Evolutionary conservation across 2,113 vertebrate genomes (phyloP).

Genomic region (Macquaria australasica): DNA sequence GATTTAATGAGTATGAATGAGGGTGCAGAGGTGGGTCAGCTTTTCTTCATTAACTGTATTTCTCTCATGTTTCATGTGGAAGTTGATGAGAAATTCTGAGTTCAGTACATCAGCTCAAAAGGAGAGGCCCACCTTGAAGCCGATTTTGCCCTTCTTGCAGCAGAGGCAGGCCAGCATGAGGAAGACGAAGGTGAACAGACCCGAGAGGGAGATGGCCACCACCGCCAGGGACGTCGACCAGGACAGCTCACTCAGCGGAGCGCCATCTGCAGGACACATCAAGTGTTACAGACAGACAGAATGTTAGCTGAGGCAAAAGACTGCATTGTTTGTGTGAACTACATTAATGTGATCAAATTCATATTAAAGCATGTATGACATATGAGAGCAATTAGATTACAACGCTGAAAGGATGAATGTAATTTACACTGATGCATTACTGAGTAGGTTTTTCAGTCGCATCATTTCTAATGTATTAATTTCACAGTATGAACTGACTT

Average conservation of each 20-base stretch:
- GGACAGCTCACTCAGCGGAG: slow-evolving; percentile 91
- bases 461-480: not conserved
- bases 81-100: not conserved
- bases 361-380: not conserved
- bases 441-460: not conserved
- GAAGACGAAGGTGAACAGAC: slow-evolving; percentile 93
- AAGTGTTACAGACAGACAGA: slow-evolving; percentile 9
- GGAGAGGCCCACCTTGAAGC: slow-evolving; percentile 90
- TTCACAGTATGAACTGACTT: not conserved
- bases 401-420: not conserved
- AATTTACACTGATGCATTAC: not conserved
- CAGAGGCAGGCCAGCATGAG: slow-evolving; percentile 98
- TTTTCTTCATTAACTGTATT: not conserved
- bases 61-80: not conserved
- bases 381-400: not conserved
- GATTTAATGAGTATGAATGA: not conserved
- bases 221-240: slow-evolving; percentile 94
- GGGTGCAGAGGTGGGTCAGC: not conserved
- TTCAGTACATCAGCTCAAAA: slow-evolving; percentile 38
- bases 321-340: not conserved
- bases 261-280: slow-evolving; percentile 87
- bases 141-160: slow-evolving; percentile 93
- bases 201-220: slow-evolving; percentile 91
- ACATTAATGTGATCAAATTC: not conserved
- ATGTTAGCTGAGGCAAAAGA: not conserved